phyloP scores from a whole-genome alignment of 2,888 invertebrate species.

The Notodonta ziczac region DNA sequence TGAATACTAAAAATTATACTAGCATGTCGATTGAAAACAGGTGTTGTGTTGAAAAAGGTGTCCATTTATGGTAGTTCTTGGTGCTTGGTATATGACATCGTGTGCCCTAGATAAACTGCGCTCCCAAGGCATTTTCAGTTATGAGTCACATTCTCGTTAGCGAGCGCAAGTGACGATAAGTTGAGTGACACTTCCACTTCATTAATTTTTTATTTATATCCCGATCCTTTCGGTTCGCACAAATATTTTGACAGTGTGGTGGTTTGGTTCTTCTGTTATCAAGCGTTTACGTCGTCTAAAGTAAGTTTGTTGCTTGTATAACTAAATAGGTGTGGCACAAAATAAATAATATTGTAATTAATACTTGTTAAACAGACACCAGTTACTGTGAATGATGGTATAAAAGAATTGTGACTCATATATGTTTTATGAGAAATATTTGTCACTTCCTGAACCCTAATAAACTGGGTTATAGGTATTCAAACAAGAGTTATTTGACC shows the following conservation, averaged over 20 bases:
- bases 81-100: slow-evolving; percentile 44
- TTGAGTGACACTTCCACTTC: slow-evolving; percentile 48
- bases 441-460: not conserved
- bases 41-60: slow-evolving; percentile 53
- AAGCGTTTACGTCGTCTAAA: not conserved
- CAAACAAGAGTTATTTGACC: no score
- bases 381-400: not conserved
- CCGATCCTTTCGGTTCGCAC: slow-evolving; percentile 2
- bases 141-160: slow-evolving; percentile 65
- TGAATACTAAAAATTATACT: not conserved
- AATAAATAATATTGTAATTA: not conserved
- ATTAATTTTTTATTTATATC: slow-evolving; percentile 55
- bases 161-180: slow-evolving; percentile 49
- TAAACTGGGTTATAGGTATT: no score
- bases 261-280: not conserved
- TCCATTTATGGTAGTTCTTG: slow-evolving; percentile 66
- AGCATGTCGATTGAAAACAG: slow-evolving; percentile 37
- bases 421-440: not conserved
- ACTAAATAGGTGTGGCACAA: not conserved
- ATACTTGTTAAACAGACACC: not conserved
- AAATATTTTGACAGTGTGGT: slow-evolving; percentile 5
- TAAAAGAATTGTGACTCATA: not conserved
- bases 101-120: slow-evolving; percentile 63
- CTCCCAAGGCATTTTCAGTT: slow-evolving; percentile 51
- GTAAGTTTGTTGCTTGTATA: not conserved